phyloP scores from a whole-genome alignment of 1,140 invertebrate genomes.

The Dendroctonus ponderosae region DNA sequence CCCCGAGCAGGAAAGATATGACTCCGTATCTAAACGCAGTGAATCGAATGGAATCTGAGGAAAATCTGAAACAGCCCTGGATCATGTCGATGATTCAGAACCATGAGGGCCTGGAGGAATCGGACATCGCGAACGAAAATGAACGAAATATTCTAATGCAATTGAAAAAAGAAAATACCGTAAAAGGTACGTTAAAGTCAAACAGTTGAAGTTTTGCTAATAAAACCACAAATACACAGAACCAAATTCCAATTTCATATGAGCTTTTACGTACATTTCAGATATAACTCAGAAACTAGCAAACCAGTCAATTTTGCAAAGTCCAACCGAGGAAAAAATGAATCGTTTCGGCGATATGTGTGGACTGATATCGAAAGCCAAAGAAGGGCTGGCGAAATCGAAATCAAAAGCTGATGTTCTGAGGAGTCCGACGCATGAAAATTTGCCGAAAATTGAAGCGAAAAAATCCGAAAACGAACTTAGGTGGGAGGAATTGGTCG shows the following conservation, averaged over 20 bases:
- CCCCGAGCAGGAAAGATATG: conserved; percentile 57
- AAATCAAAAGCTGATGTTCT: conserved; percentile 72
- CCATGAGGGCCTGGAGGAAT: conserved; percentile 55
- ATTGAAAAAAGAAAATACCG: conserved; percentile 73
- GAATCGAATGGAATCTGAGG: conserved; percentile 59
- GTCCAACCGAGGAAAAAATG: conserved; percentile 55
- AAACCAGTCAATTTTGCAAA: conserved; percentile 63
- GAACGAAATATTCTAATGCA: conserved; percentile 62
- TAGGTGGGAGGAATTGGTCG: conserved; percentile 90
- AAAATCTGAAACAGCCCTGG: conserved; percentile 63
- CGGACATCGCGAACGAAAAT: conserved; percentile 58
- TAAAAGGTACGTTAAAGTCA: conserved; percentile 46
- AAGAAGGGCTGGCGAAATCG: conserved; percentile 84
- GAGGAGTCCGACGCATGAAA: conserved; percentile 66
- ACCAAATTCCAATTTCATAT: not conserved
- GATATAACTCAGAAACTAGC: conserved; percentile 82
- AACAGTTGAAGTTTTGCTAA: not conserved
- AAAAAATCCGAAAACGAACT: conserved; percentile 92
- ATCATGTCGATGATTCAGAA: conserved; percentile 52
- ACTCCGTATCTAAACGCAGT: conserved; percentile 59
- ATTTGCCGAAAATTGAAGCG: conserved; percentile 61
- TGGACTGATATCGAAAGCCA: conserved; percentile 88
- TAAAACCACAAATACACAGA: too few relatives aligned
- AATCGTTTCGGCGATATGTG: conserved; percentile 76
- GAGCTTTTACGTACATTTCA: conserved; percentile 51